Percentiles rank a stretch among this genome's conserved stretches.
These are phyloP conservation scores for Benitochromis conjunctus DNA, from an alignment of 2,113 vertebrate species.

Conservation along the genomic window DNA sequence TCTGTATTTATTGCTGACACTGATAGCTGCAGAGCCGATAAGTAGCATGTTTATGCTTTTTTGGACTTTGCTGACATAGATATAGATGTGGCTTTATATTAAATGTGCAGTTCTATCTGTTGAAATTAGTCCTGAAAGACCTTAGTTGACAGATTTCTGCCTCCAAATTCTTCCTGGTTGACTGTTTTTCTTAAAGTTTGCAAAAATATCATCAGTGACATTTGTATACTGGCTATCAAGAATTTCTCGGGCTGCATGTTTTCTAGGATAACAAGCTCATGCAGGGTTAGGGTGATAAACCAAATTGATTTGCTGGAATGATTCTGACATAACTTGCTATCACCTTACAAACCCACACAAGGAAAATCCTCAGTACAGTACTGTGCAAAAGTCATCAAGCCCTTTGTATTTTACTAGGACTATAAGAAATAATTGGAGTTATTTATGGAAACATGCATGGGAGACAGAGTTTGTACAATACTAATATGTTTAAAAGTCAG, in stretches of 20 bases:
- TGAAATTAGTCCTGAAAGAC: background rate
- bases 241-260: background rate
- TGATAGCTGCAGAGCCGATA: background rate
- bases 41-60: background rate
- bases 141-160: background rate
- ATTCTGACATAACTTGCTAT: constrained; percentile 23
- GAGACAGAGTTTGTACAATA: background rate
- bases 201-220: background rate
- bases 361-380: background rate
- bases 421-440: background rate
- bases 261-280: background rate
- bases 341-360: constrained; percentile 3
- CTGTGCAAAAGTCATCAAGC: background rate
- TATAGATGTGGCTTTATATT: background rate
- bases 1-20: background rate
- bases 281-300: background rate
- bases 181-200: background rate
- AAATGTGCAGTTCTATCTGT: background rate
- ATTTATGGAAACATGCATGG: background rate
- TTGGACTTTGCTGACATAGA: background rate
- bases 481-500: background rate
- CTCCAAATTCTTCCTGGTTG: background rate
- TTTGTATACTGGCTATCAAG: background rate
- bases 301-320: background rate
- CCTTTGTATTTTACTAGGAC: background rate